A percentile compares a stretch with the other conserved stretches of the same genome.
Evolutionary conservation across 37 sponge, comb jelly and placozoan species (phyloP).

Genomic region (Crambe crambe): DNA sequence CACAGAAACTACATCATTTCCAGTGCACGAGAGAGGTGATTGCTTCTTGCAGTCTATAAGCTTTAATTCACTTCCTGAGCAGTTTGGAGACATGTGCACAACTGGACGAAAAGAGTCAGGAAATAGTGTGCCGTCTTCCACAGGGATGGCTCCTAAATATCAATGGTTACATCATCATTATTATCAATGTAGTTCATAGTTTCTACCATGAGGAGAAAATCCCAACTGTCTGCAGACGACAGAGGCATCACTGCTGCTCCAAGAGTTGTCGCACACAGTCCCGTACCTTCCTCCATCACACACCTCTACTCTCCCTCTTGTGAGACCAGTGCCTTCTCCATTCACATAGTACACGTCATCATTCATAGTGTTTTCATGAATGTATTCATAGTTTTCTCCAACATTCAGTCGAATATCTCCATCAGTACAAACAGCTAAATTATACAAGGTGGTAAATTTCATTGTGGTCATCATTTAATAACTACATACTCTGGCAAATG

Average conservation of each 20-base stretch:
- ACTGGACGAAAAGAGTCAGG: not conserved
- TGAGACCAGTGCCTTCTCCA: not conserved
- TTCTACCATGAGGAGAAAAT: constrained; percentile 41
- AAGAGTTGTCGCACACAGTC: constrained; percentile 19
- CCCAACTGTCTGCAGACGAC: constrained; percentile 40
- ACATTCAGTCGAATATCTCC: constrained; percentile 55
- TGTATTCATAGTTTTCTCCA: constrained; percentile 46
- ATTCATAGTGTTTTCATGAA: not conserved
- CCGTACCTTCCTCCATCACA: constrained; percentile 23
- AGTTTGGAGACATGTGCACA: not conserved
- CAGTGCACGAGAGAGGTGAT: too few relatives aligned
- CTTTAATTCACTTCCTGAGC: not conserved
- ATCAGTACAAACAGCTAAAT: constrained; percentile 11
- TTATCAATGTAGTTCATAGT: not conserved
- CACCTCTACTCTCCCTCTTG: constrained; percentile 38
- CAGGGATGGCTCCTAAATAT: not conserved
- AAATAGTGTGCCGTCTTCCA: not conserved
- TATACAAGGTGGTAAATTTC: too few relatives aligned
- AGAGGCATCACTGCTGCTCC: constrained; percentile 37
- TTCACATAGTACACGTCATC: constrained; percentile 22
- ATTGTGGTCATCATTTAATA: too few relatives aligned
- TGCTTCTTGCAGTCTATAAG: not conserved
- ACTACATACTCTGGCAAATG: not conserved
- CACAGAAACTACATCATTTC: not conserved
- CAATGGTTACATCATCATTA: too few relatives aligned